phyloP scores from a whole-genome alignment of 2,888 invertebrate genomes.

The Drosophila gaucha region DNA sequence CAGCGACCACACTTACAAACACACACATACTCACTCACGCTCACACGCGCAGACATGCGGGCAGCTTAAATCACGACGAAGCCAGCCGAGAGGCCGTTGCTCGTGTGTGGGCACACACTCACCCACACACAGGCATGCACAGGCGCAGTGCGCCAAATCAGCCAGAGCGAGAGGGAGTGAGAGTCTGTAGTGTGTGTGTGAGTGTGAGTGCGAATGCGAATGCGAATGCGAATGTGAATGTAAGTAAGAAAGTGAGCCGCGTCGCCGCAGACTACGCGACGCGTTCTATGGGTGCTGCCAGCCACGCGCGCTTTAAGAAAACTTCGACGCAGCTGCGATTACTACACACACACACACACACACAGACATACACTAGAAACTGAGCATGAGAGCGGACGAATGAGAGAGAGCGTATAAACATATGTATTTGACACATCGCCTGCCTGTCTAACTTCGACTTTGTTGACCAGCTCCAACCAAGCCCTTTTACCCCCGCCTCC shows the following conservation, averaged over 20 bases:
- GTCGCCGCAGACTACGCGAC: slow-evolving; percentile 17
- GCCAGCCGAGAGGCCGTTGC: slow-evolving; percentile 8
- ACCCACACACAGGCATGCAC: slow-evolving; percentile 6
- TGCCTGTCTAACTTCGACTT: not conserved
- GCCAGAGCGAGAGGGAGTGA: not conserved
- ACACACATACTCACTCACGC: not conserved
- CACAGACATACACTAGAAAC: not conserved
- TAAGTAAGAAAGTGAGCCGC: not conserved
- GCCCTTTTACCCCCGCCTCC: not conserved
- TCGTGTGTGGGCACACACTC: slow-evolving; percentile 14
- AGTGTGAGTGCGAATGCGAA: not conserved
- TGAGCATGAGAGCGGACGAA: not conserved
- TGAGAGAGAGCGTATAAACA: not conserved
- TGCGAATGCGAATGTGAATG: not conserved
- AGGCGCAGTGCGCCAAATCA: slow-evolving; percentile 2
- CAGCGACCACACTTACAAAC: slow-evolving; percentile 21
- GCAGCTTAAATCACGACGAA: slow-evolving; percentile 1
- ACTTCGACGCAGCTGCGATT: not conserved
- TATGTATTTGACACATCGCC: not conserved
- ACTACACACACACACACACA: not conserved
- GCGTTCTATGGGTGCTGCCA: not conserved
- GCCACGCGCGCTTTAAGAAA: slow-evolving; percentile 13
- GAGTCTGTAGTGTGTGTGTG: not conserved
- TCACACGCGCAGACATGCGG: not conserved
- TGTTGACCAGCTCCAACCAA: not conserved